phyloP scores from a whole-genome alignment of 2,797 vertebrate genomes.

The Calcarius lapponicus region DNA sequence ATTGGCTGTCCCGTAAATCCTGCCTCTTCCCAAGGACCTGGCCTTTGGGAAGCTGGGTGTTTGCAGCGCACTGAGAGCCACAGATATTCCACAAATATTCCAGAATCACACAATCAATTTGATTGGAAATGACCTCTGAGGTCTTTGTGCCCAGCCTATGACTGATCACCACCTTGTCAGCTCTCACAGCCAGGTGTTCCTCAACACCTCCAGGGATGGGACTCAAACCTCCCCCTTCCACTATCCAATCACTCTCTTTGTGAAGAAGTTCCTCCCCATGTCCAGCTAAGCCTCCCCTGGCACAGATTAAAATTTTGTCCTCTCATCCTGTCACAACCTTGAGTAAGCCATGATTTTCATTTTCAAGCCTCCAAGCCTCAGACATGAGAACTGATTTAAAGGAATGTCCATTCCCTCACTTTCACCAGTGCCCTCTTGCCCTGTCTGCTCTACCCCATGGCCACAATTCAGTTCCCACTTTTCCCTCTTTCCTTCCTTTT shows the following conservation, averaged over 20 bases:
- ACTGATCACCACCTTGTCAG: not conserved
- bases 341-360: not conserved
- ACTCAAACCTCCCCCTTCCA: not conserved
- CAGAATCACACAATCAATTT: not conserved
- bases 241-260: accelerated
- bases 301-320: not conserved
- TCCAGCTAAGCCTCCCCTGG: not conserved
- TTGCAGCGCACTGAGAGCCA: not conserved
- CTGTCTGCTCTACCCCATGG: not conserved
- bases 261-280: not conserved
- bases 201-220: not conserved
- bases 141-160: accelerated
- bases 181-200: not conserved
- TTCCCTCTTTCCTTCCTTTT: not conserved
- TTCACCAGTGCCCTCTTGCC: not conserved
- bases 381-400: not conserved
- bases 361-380: not conserved
- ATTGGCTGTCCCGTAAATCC: not conserved
- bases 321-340: not conserved
- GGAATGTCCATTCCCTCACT: not conserved
- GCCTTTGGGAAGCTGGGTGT: not conserved
- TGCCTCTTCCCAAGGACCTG: not conserved
- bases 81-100: not conserved
- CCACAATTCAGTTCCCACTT: not conserved
- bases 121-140: not conserved